Evolutionary conservation across 1,140 invertebrate species (phyloP), one percentile per base, ranked within the genome.

Genomic region (Calosoma granatense): DNA sequence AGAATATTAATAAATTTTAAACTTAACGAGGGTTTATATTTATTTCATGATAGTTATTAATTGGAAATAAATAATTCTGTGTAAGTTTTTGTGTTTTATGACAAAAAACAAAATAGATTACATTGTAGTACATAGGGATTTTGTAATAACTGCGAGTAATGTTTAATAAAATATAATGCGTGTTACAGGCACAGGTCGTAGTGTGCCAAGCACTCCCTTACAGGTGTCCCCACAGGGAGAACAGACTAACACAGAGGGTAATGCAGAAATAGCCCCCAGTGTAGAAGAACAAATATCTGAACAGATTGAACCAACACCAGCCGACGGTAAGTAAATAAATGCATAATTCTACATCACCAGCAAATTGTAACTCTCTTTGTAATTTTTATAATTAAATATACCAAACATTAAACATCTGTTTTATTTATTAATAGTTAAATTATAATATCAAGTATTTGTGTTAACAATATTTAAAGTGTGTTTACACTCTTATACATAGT

Each of bases 151-250:
- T 14, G 4, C 14, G 26, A 6, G 26, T 30, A 30, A 6, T 30
- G 14, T n/a, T 30, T 30, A 30, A 30, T 6, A 30, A 4, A 30
- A 30, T 30, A 30, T 30, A 30, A 30, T 30, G 14, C 4, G n/a
- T 36, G 26, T 36, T 36, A 47, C 17, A 67, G 76, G 79, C 41
- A 81, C 80, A 23, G 82, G 82, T 11, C 71, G 84, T 47, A 86
- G 81, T 69, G 84, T 87, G 11, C 85, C 86, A 0, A 83, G 80
- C 11, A 87, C 84, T 1, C 85, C 88, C 12, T 73, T 85, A 26
- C 84, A 88, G 69, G 81, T 84, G 21, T 87, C 86, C 1, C 83
- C 82, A 15, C 82, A 80, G 56, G 75, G 74, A 9, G 68, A 76
- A 59, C 60, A 72, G 21, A 67, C 69, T 60, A 67, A 70, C 23